These are phyloP conservation scores for Semicossyphus pulcher DNA, from an alignment of 2,113 vertebrate species.

Conservation along the genomic window DNA sequence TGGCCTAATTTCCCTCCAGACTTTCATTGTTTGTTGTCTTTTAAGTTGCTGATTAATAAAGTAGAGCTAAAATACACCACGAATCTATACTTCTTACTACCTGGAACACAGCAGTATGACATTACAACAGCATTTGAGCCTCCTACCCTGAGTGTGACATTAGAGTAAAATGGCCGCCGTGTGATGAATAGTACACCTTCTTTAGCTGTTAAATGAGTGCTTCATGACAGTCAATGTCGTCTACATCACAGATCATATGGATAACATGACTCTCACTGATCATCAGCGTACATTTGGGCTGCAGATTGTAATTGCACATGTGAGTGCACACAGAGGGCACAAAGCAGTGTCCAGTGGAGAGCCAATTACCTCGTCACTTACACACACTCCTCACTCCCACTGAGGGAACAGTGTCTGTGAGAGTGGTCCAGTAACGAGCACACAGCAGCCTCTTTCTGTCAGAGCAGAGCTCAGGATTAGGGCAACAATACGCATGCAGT, in stretches of 20 bases:
- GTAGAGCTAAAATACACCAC: too few relatives aligned
- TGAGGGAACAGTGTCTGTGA: slow-evolving; percentile 49
- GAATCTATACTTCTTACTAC: background rate
- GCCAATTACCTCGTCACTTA: slow-evolving; percentile 58
- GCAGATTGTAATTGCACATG: slow-evolving; percentile 17
- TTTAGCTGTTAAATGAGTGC: slow-evolving; percentile 9
- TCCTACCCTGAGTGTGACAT: background rate
- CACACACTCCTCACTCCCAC: slow-evolving; percentile 41
- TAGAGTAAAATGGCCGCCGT: background rate
- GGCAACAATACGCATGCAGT: slow-evolving; percentile 37
- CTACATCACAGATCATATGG: slow-evolving; percentile 3
- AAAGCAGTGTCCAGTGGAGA: slow-evolving; percentile 24
- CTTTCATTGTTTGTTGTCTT: too few relatives aligned
- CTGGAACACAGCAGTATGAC: background rate
- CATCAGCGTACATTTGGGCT: slow-evolving; percentile 14
- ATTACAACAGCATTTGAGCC: background rate
- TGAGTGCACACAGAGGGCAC: slow-evolving; percentile 29
- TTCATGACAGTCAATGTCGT: background rate
- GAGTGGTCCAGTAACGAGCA: slow-evolving; percentile 47
- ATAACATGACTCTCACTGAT: slow-evolving; percentile 5
- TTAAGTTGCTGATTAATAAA: too few relatives aligned
- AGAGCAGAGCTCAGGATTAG: slow-evolving; percentile 44
- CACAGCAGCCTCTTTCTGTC: slow-evolving; percentile 71
- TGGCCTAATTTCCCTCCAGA: too few relatives aligned
- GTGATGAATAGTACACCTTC: background rate